A percentile compares a stretch with the other conserved stretches of the same genome.
phyloP scores from a whole-genome alignment of 2,888 invertebrate genomes.

The Hyppa rectilinea region DNA sequence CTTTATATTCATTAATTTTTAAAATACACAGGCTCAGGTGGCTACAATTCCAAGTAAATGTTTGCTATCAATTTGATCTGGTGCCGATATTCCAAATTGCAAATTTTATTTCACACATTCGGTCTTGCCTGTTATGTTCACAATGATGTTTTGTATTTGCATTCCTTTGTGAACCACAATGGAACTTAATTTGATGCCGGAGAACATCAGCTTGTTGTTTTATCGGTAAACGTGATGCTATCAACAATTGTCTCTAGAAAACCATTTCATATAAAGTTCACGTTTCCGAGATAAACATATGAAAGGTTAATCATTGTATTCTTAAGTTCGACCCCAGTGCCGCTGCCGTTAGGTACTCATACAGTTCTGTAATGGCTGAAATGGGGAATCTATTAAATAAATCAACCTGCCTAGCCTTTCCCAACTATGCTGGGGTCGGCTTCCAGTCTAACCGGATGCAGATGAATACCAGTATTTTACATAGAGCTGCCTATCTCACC shows the following conservation, averaged over 20 bases:
- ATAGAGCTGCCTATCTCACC: too few species aligned
- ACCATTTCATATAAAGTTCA: slow-evolving; percentile 48
- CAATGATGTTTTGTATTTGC: slow-evolving; percentile 51
- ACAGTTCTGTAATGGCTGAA: too few species aligned
- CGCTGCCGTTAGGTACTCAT: too few species aligned
- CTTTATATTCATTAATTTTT: slow-evolving; percentile 18
- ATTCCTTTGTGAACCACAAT: slow-evolving; percentile 55
- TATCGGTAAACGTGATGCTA: slow-evolving; percentile 38
- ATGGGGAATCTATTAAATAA: too few species aligned
- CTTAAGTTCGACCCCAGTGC: too few species aligned
- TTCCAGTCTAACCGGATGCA: too few species aligned
- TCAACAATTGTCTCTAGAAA: slow-evolving; percentile 39
- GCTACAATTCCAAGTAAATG: slow-evolving; percentile 25
- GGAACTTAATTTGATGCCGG: slow-evolving; percentile 51
- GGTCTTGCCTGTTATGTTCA: slow-evolving; percentile 10
- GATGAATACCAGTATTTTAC: too few species aligned
- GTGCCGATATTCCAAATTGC: slow-evolving; percentile 35
- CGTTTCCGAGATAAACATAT: slow-evolving; percentile 53
- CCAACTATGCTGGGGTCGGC: too few species aligned
- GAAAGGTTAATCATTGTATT: slow-evolving; percentile 45
- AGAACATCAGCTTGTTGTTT: slow-evolving; percentile 50
- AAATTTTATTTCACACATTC: slow-evolving; percentile 35
- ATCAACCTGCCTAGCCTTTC: too few species aligned
- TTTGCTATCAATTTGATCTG: slow-evolving; percentile 51
- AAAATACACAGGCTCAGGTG: slow-evolving; percentile 16